Evolutionary conservation across 2,113 vertebrate genomes (phyloP).

Genomic region (Gallinago undulata): DNA sequence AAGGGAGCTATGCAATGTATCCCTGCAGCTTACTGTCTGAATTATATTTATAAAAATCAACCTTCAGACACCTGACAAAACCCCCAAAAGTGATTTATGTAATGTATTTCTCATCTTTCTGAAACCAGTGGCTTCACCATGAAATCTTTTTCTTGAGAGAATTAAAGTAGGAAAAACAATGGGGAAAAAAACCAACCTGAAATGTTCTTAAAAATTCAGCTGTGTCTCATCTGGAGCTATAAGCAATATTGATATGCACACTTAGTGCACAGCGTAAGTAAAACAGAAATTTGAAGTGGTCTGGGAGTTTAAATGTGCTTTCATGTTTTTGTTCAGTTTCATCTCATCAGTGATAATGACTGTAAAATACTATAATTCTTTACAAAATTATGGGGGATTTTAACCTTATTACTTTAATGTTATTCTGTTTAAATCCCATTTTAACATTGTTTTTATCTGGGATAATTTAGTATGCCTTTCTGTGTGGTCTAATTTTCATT

Average conservation of each 20-base stretch:
- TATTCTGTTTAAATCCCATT: background rate
- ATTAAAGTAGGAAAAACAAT: background rate
- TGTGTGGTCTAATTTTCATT: constrained; percentile 35
- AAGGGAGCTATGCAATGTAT: background rate
- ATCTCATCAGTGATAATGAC: background rate
- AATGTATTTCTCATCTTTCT: background rate
- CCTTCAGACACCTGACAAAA: background rate
- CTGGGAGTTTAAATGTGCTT: background rate
- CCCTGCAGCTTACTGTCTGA: background rate
- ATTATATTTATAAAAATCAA: background rate
- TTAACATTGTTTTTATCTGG: background rate
- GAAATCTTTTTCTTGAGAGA: background rate
- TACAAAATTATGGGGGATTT: background rate
- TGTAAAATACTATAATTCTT: background rate
- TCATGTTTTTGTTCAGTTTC: background rate
- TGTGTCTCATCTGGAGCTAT: background rate
- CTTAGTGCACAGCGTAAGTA: background rate
- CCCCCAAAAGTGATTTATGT: background rate
- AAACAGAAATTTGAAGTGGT: background rate
- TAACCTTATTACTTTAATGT: background rate
- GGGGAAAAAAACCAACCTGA: background rate
- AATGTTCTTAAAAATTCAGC: background rate
- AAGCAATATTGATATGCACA: background rate
- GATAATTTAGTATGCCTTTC: background rate
- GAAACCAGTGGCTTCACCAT: background rate